These are phyloP conservation scores for Plutella xylostella DNA, from an alignment of 2,888 invertebrate species.

Conservation along the genomic window DNA sequence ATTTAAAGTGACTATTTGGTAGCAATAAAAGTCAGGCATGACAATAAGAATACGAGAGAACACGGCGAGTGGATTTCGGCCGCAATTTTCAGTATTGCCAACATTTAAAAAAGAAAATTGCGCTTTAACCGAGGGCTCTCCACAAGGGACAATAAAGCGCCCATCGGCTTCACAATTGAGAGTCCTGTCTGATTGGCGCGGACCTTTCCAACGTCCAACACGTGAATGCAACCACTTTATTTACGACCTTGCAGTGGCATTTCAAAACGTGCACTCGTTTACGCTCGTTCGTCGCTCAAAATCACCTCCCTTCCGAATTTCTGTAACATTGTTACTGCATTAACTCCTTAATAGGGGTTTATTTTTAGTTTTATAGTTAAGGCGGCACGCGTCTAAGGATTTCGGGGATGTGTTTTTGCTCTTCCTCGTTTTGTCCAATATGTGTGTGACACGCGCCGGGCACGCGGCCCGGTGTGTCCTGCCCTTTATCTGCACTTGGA, in stretches of 20 bases:
- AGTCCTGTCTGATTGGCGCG: background rate
- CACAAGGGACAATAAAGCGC: conserved; percentile 28
- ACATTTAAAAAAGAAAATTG: conserved; percentile 21
- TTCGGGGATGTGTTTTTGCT: conserved; percentile 32
- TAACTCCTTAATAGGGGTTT: conserved; percentile 56
- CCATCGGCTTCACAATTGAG: conserved; percentile 15
- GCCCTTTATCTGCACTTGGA: conserved; percentile 50
- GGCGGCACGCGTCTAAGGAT: conserved; percentile 32
- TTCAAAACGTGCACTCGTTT: no score
- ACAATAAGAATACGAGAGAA: no score
- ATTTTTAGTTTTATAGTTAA: conserved; percentile 57
- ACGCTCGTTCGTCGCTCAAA: no score
- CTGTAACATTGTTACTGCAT: conserved; percentile 52
- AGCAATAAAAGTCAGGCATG: no score
- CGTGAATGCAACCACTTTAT: background rate
- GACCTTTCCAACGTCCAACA: background rate
- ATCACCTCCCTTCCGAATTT: background rate
- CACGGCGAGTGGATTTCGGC: no score
- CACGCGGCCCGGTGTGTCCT: conserved; percentile 44
- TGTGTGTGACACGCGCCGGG: conserved; percentile 46
- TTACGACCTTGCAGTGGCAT: background rate
- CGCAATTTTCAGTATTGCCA: conserved; percentile 10
- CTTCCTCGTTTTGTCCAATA: conserved; percentile 37
- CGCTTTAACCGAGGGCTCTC: conserved; percentile 16
- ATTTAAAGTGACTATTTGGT: no score